Evolutionary conservation across 1,140 invertebrate species (phyloP).

Genomic region (Drusus annulatus): DNA sequence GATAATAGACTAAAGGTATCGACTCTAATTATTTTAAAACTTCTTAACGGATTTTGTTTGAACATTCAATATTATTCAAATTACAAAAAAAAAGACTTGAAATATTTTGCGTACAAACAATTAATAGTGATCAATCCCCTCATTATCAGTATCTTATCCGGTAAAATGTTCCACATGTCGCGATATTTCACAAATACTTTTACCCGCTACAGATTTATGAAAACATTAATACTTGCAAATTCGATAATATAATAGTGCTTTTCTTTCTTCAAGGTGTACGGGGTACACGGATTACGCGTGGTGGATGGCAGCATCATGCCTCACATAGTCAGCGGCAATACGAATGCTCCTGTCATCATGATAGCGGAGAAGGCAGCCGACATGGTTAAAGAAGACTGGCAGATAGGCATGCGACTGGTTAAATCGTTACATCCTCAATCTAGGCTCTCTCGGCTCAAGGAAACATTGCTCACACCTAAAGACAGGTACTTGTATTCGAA

Average conservation of each 20-base stretch:
- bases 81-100: no score
- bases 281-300: conserved; percentile 84
- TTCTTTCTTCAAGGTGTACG: conserved; percentile 78
- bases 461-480: not conserved
- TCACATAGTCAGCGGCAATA: conserved; percentile 85
- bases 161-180: no score
- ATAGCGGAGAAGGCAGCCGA: conserved; percentile 90
- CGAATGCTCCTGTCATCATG: conserved; percentile 90
- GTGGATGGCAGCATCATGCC: conserved; percentile 94
- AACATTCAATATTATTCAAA: no score
- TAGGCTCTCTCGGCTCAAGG: not conserved
- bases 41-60: no score
- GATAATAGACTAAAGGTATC: conserved; percentile 68
- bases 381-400: conserved; percentile 76
- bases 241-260: not conserved
- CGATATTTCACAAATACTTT: no score
- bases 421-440: not conserved
- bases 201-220: no score
- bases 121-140: no score
- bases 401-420: conserved; percentile 61
- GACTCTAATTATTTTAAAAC: no score
- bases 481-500: not conserved
- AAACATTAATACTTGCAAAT: no score
- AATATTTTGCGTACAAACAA: no score
- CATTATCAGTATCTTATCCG: no score